Conservation (phyloP, 2,797 vertebrate genomes). For the Microctenopoma steveboyesi region DNA sequence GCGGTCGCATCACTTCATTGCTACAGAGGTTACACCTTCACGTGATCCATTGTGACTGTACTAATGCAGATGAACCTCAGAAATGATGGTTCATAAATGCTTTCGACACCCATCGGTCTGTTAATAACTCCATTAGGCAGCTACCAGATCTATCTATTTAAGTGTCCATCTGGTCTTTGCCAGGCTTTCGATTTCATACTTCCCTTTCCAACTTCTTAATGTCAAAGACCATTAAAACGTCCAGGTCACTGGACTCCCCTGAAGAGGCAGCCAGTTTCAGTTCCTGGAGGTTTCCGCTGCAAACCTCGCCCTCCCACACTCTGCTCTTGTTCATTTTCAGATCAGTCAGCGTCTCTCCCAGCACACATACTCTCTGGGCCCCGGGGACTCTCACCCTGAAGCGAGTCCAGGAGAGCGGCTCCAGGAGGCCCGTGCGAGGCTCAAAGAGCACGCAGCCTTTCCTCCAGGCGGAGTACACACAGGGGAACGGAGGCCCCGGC, state of each 20-base stretch:
- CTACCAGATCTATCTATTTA: background rate
- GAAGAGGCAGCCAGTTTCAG: slow-evolving; percentile 80
- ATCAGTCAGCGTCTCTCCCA: slow-evolving; percentile 75
- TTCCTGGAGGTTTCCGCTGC: slow-evolving; percentile 65
- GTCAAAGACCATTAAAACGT: slow-evolving; percentile 83
- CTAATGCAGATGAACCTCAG: slow-evolving; percentile 38
- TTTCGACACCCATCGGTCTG: slow-evolving; percentile 23
- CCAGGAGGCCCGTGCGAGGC: slow-evolving; percentile 82
- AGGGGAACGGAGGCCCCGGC: slow-evolving; percentile 80
- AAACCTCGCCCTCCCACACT: slow-evolving; percentile 84
- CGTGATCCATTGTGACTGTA: background rate
- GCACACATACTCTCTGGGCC: slow-evolving; percentile 74
- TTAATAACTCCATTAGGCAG: background rate
- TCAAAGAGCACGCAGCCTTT: slow-evolving; percentile 86
- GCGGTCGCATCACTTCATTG: slow-evolving; percentile 17
- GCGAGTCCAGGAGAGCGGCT: slow-evolving; percentile 74
- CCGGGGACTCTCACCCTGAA: slow-evolving; percentile 84
- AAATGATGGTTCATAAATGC: slow-evolving; percentile 17
- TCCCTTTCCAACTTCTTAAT: slow-evolving; percentile 63
- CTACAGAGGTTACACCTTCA: slow-evolving; percentile 34
- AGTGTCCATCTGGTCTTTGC: background rate
- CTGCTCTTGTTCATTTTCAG: slow-evolving; percentile 79
- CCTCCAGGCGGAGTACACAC: slow-evolving; percentile 79
- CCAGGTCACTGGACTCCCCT: slow-evolving; percentile 74
- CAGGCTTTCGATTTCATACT: slow-evolving; percentile 40